Evolutionary conservation across 2,888 invertebrate species (phyloP).

Genomic region (Artemia sp.): DNA sequence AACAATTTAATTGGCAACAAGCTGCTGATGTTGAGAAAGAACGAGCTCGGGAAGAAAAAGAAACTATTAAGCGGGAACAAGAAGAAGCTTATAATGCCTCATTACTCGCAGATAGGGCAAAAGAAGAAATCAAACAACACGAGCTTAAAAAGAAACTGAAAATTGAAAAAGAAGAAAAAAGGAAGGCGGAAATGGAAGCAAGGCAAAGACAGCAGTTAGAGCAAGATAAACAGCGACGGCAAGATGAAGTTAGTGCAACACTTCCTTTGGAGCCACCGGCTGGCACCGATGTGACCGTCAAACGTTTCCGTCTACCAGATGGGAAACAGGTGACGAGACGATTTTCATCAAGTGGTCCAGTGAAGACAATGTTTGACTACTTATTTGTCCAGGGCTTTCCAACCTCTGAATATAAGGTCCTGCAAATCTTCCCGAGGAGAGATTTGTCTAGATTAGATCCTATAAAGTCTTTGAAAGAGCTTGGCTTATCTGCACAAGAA

Average conservation of each 20-base stretch:
- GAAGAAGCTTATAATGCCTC: constrained; percentile 83
- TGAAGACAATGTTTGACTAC: constrained; percentile 60
- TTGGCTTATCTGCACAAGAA: too few species aligned
- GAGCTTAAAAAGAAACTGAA: too few species aligned
- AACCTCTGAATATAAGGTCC: constrained; percentile 69
- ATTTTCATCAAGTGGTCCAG: constrained; percentile 44
- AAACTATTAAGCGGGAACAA: constrained; percentile 77
- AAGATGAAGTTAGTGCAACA: background rate
- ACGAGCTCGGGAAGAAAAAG: constrained; percentile 69
- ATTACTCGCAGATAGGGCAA: constrained; percentile 58
- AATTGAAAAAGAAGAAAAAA: too few species aligned
- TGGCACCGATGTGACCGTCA: constrained; percentile 35
- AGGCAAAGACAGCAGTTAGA: background rate
- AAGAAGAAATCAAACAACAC: background rate
- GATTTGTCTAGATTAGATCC: constrained; percentile 44
- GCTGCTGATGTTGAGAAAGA: constrained; percentile 62
- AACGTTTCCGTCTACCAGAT: constrained; percentile 64
- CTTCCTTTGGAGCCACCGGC: constrained; percentile 49
- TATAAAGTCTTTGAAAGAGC: too few species aligned
- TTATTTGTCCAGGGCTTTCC: constrained; percentile 75
- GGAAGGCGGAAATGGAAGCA: background rate
- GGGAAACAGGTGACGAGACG: constrained; percentile 57
- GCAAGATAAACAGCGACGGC: background rate
- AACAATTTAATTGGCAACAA: constrained; percentile 60
- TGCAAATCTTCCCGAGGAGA: constrained; percentile 82